Percentiles rank a stretch among this genome's conserved stretches.
These are phyloP conservation scores for Phenganax stokvisi DNA, from an alignment of 92 coral and sea anemone genomes.

Conservation along the genomic window DNA sequence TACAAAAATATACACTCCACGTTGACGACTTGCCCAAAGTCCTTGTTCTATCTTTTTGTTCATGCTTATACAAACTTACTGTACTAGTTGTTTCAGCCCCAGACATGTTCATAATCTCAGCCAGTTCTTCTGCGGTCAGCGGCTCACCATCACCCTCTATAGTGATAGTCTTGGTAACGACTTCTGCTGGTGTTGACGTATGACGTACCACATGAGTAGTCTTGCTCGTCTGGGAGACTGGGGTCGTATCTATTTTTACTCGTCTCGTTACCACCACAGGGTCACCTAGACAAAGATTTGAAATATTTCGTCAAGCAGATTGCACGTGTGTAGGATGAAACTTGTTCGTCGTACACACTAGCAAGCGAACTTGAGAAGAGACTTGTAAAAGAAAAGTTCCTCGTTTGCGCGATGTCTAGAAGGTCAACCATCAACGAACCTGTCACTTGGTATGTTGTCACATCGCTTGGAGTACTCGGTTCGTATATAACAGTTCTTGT, in stretches of 20 bases:
- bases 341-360: too few relatives aligned
- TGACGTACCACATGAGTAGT: slow-evolving; percentile 69
- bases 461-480: slow-evolving; percentile 30
- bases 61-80: not conserved
- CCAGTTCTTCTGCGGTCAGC: slow-evolving; percentile 81
- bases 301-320: too few relatives aligned
- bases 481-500: slow-evolving; percentile 50
- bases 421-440: slow-evolving; percentile 15
- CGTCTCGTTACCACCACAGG: slow-evolving; percentile 72
- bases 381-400: too few relatives aligned
- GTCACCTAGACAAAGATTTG: slow-evolving; percentile 41
- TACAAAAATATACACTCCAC: too few relatives aligned
- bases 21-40: too few relatives aligned
- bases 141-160: slow-evolving; percentile 98
- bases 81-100: slow-evolving; percentile 77
- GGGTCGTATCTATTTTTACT: slow-evolving; percentile 76
- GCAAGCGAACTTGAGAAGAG: too few relatives aligned
- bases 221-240: slow-evolving; percentile 58
- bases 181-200: slow-evolving; percentile 85
- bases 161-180: slow-evolving; percentile 94
- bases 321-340: too few relatives aligned
- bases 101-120: slow-evolving; percentile 78
- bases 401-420: too few relatives aligned
- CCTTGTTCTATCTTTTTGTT: too few relatives aligned
- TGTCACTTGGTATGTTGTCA: slow-evolving; percentile 1